These are phyloP conservation scores for Ylistrum balloti DNA, from an alignment of 1,140 invertebrate species.

Conservation along the genomic window DNA sequence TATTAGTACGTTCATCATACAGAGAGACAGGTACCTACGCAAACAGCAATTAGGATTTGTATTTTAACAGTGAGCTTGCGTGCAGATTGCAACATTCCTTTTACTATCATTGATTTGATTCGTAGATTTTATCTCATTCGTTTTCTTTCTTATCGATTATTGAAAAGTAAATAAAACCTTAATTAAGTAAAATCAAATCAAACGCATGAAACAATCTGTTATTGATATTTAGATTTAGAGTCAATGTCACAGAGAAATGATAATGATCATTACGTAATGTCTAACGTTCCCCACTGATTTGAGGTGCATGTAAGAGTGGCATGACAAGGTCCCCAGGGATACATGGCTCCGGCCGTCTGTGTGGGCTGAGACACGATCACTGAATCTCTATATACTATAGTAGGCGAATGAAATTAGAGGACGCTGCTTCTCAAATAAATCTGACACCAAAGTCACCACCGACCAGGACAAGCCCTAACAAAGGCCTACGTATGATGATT, in stretches of 20 bases:
- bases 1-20: neutral
- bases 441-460: conserved; percentile 1
- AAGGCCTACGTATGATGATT: neutral
- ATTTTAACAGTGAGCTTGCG: neutral
- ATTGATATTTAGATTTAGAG: neutral
- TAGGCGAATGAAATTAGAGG: conserved; percentile 6
- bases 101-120: neutral
- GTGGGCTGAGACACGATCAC: conserved; percentile 13
- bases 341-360: neutral
- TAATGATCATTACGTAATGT: neutral
- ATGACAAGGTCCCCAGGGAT: neutral
- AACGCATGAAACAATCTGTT: neutral
- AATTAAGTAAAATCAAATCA: neutral
- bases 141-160: neutral
- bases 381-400: neutral
- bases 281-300: neutral
- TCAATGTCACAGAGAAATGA: neutral
- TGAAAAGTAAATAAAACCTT: neutral
- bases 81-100: no score
- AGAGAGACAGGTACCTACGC: neutral
- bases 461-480: neutral
- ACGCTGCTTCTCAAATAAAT: neutral
- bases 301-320: neutral
- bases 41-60: neutral
- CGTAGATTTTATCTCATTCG: neutral